These are phyloP conservation scores for Harpegnathos saltator DNA, from an alignment of 1,140 invertebrate genomes.

Conservation along the genomic window DNA sequence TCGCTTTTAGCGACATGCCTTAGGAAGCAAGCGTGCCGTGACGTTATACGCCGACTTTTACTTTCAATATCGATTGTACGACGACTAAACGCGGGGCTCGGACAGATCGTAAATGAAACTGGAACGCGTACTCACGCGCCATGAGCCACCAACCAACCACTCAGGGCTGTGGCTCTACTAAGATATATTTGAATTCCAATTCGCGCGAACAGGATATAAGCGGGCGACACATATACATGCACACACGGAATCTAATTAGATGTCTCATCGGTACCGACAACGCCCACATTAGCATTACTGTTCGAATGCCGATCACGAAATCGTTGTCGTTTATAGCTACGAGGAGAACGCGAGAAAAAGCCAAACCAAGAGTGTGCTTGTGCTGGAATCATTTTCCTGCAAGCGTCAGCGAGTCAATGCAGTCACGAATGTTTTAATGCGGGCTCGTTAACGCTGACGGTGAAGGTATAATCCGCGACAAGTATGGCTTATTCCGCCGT, in stretches of 20 bases:
- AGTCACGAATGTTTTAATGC: conserved; percentile 51
- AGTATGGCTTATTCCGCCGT: conserved; percentile 23
- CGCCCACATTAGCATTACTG: no score
- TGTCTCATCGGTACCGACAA: no score
- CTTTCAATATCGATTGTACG: conserved; percentile 76
- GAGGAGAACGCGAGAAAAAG: conserved; percentile 21
- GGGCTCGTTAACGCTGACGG: conserved; percentile 30
- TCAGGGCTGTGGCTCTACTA: neutral
- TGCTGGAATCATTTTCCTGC: neutral
- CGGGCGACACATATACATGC: no score
- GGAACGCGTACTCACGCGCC: conserved; percentile 39
- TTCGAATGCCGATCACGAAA: neutral
- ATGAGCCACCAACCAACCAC: no score
- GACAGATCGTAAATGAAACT: conserved; percentile 63
- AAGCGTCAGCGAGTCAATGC: neutral
- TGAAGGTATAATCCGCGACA: conserved; percentile 59
- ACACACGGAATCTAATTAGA: no score
- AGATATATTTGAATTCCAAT: neutral
- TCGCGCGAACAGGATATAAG: no score
- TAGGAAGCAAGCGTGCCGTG: conserved; percentile 70
- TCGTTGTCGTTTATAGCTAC: neutral
- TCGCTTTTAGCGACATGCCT: conserved; percentile 62
- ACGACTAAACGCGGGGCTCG: conserved; percentile 16
- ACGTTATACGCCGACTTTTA: conserved; percentile 78
- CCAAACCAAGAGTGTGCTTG: neutral